Evolutionary conservation across 2,797 vertebrate species (phyloP).

Genomic region (Heteromormyrus szaboi): DNA sequence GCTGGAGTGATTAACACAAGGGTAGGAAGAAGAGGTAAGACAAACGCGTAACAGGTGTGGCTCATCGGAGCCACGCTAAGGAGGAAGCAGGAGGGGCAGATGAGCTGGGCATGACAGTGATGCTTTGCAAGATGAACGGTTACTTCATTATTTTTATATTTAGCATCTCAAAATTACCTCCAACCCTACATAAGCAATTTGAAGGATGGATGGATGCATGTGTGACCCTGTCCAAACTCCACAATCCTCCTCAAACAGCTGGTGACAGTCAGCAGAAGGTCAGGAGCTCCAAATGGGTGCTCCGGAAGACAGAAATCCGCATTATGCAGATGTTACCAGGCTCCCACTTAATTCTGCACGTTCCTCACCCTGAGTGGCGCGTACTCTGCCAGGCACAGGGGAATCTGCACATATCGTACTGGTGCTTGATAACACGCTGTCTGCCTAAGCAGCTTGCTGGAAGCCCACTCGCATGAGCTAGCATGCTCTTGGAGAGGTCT

Average conservation of each 20-base stretch:
- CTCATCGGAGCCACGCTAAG: not conserved
- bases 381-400: not conserved
- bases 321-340: not conserved
- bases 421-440: not conserved
- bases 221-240: not conserved
- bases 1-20: not conserved
- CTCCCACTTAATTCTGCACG: not conserved
- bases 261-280: not conserved
- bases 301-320: not conserved
- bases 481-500: not conserved
- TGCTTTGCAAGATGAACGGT: not conserved
- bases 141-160: not conserved
- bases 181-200: not conserved
- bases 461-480: not conserved
- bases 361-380: not conserved
- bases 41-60: not conserved
- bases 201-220: not conserved
- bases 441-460: not conserved
- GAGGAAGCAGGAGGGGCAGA: not conserved
- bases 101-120: not conserved
- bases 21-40: not conserved
- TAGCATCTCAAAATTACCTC: not conserved
- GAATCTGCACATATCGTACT: not conserved
- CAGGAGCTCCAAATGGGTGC: not conserved
- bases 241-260: not conserved